A percentile compares a stretch with the other conserved stretches of the same genome.
These are phyloP conservation scores for Fragum whitleyi DNA, from an alignment of 2,888 invertebrate genomes.

Conservation along the genomic window DNA sequence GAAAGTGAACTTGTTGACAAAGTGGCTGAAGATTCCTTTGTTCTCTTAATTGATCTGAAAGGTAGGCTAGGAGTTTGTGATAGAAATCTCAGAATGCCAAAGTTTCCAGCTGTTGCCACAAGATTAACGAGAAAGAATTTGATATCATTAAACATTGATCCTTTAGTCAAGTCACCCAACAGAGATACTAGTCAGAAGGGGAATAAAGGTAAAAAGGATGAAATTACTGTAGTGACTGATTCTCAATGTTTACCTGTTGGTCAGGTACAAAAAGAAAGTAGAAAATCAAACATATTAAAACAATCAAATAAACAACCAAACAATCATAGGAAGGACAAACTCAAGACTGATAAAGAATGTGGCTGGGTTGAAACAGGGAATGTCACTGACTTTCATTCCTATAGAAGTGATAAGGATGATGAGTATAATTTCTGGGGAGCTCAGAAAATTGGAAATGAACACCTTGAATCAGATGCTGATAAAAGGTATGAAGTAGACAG, in stretches of 20 bases:
- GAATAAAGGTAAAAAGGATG: too few species aligned
- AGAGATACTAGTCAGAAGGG: background rate
- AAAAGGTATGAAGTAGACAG: too few species aligned
- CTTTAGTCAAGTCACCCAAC: background rate
- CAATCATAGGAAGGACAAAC: too few species aligned
- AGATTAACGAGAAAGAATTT: background rate
- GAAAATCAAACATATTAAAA: too few species aligned
- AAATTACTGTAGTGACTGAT: too few species aligned
- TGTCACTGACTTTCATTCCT: background rate
- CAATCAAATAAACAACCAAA: background rate
- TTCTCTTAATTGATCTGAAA: background rate
- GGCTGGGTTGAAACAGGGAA: conserved; percentile 14
- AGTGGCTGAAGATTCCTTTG: too few species aligned
- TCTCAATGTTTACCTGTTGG: too few species aligned
- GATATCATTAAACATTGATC: conserved; percentile 8
- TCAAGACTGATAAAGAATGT: conserved; percentile 12
- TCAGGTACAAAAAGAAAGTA: too few species aligned
- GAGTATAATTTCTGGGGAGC: background rate
- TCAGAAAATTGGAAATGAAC: too few species aligned
- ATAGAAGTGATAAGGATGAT: background rate
- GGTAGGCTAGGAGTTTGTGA: background rate
- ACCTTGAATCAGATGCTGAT: too few species aligned
- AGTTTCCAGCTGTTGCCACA: conserved; percentile 9
- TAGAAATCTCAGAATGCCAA: conserved; percentile 1
- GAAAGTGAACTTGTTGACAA: too few species aligned